Conservation (phyloP, 2,888 invertebrate genomes). For the Habroteleia sp. region DNA sequence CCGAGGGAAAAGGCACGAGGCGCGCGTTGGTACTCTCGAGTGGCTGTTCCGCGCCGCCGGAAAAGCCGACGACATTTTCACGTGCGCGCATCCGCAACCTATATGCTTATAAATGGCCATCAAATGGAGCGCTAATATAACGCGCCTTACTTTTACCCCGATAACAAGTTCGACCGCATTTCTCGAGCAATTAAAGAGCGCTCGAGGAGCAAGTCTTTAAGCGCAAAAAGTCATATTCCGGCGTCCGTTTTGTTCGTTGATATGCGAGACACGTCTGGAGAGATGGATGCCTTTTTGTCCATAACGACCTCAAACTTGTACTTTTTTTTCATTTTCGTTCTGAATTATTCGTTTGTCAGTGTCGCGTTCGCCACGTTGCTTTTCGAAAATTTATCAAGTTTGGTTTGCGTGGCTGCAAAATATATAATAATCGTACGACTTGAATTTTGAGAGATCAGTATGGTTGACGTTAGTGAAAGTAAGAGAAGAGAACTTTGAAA, state of each 20-base stretch:
- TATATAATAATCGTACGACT: too few relatives aligned
- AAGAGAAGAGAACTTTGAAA: too few relatives aligned
- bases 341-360: too few relatives aligned
- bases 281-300: conserved; percentile 29
- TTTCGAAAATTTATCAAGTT: too few relatives aligned
- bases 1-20: conserved; percentile 39
- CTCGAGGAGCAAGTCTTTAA: conserved; percentile 47
- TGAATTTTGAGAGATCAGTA: too few relatives aligned
- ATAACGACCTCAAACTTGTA: conserved; percentile 12
- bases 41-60: conserved; percentile 19
- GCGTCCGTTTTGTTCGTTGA: conserved; percentile 42
- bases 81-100: conserved; percentile 54
- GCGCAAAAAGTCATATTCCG: conserved; percentile 38
- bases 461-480: too few relatives aligned
- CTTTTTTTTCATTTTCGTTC: too few relatives aligned
- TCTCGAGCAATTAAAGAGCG: conserved; percentile 57
- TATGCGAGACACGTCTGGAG: conserved; percentile 45
- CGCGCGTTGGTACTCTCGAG: neutral
- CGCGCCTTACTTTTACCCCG: conserved; percentile 59
- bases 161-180: conserved; percentile 61
- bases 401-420: too few relatives aligned
- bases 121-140: conserved; percentile 56
- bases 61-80: conserved; percentile 54
- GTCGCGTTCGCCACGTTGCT: too few relatives aligned
- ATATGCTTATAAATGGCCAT: conserved; percentile 62